Conservation (phyloP, 2,888 invertebrate species). For the Yponomeuta plumbellus region DNA sequence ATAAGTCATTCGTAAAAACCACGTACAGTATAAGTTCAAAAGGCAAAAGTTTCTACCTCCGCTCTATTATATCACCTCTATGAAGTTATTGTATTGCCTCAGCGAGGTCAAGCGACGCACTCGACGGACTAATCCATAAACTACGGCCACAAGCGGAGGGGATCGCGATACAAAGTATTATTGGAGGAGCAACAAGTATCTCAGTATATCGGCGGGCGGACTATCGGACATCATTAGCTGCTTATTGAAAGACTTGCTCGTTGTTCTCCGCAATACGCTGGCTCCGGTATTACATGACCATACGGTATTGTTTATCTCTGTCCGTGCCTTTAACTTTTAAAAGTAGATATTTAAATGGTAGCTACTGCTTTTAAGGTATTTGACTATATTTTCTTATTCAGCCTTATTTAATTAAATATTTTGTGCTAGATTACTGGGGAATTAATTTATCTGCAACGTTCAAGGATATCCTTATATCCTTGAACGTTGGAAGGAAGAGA, state of each 20-base stretch:
- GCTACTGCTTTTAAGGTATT: too few species aligned
- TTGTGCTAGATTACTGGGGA: too few species aligned
- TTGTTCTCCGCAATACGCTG: neutral
- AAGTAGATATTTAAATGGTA: too few species aligned
- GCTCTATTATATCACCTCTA: neutral
- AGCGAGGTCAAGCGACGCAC: neutral
- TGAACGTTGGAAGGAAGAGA: too few species aligned
- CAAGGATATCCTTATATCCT: too few species aligned
- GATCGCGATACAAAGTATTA: neutral
- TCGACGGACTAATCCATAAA: conserved; percentile 1
- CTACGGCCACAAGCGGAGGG: neutral
- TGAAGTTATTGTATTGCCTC: neutral
- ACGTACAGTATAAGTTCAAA: too few species aligned
- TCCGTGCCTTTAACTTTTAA: neutral
- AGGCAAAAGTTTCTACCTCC: neutral
- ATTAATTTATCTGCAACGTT: too few species aligned
- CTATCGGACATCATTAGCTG: conserved; percentile 6
- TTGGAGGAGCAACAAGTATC: conserved; percentile 11
- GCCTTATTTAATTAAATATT: too few species aligned
- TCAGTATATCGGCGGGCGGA: neutral
- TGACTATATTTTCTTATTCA: too few species aligned
- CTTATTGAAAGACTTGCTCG: conserved; percentile 6
- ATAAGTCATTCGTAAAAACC: too few species aligned
- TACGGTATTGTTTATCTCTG: neutral
- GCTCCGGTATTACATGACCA: neutral